These are phyloP conservation scores for Gymnorhina tibicen DNA, from an alignment of 2,113 vertebrate species.

Conservation along the genomic window DNA sequence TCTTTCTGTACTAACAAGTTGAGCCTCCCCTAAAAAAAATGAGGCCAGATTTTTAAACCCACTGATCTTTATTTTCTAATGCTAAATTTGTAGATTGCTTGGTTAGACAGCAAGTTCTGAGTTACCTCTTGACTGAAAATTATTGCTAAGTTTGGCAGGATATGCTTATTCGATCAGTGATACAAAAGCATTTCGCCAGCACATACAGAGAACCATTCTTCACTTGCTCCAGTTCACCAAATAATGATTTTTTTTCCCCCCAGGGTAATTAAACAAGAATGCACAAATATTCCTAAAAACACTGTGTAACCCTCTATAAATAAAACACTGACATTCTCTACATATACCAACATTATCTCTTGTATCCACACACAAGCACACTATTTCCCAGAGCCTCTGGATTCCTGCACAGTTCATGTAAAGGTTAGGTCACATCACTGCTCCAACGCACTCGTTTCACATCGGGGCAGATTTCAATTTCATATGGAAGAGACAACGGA, in stretches of 20 bases:
- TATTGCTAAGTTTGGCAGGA: neutral
- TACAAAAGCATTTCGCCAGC: neutral
- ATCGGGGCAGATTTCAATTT: slow-evolving; percentile 8
- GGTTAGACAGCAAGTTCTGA: neutral
- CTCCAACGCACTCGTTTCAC: neutral
- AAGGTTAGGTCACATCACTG: slow-evolving; percentile 38
- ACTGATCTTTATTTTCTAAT: neutral
- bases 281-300: neutral
- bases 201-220: neutral
- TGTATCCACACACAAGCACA: neutral
- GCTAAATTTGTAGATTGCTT: neutral
- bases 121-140: neutral
- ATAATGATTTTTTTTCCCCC: neutral
- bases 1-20: neutral
- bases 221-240: neutral
- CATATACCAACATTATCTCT: neutral
- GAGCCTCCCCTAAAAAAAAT: neutral
- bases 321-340: neutral
- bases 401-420: slow-evolving; percentile 39
- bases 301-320: neutral
- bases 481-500: slow-evolving; percentile 17
- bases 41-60: neutral
- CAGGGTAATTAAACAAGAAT: neutral
- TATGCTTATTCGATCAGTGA: neutral
- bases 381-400: slow-evolving; percentile 15